Evolutionary conservation across 1,140 invertebrate species (phyloP).

Genomic region (Campoletis sonorensis): DNA sequence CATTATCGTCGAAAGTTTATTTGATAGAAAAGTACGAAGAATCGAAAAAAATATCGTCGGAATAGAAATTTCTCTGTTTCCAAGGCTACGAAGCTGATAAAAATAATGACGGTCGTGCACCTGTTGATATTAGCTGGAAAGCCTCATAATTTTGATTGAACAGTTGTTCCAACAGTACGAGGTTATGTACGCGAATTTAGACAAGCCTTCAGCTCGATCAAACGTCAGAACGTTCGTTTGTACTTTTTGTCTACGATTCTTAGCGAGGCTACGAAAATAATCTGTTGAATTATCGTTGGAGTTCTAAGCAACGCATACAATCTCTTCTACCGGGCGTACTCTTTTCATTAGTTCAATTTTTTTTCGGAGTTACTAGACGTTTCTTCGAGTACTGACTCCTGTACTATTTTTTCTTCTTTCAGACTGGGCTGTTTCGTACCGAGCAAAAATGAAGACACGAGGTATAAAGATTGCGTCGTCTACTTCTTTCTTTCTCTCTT

Average conservation of each 20-base stretch:
- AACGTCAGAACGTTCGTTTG: no score
- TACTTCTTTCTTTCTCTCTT: conserved; percentile 34
- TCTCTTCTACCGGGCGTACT: background rate
- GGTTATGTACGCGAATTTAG: no score
- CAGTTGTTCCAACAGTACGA: no score
- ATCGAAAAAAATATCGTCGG: no score
- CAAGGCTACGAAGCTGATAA: no score
- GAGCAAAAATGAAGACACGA: conserved; percentile 65
- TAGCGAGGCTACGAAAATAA: background rate
- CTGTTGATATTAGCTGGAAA: no score
- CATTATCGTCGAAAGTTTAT: no score
- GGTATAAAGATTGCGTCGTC: conserved; percentile 54
- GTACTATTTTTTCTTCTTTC: conserved; percentile 64
- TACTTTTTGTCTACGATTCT: background rate
- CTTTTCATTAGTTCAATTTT: conserved; percentile 22
- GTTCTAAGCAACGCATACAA: background rate
- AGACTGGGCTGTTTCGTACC: conserved; percentile 64
- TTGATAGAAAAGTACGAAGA: no score
- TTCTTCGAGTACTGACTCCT: conserved; percentile 58
- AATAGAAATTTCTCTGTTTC: no score
- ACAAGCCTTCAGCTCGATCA: no score
- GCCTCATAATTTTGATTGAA: no score
- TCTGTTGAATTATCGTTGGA: background rate
- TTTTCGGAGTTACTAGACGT: conserved; percentile 43
- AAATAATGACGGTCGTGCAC: no score